Evolutionary conservation across 2,797 vertebrate genomes (phyloP).

Genomic region (Heteromormyrus szaboi): DNA sequence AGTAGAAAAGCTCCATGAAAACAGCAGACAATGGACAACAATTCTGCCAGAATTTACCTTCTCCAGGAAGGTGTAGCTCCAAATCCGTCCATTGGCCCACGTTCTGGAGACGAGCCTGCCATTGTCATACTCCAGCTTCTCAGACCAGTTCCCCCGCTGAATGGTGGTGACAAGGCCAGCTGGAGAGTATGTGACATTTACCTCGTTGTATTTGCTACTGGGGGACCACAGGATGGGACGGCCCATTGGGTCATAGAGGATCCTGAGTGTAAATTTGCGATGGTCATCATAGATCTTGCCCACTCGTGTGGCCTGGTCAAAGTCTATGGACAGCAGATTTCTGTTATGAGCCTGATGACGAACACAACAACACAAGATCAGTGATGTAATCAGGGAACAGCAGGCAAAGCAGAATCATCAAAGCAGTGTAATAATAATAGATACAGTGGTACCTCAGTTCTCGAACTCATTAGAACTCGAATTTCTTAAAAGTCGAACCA

Average conservation of each 20-base stretch:
- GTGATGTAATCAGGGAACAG: background rate
- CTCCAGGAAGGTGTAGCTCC: slow-evolving; percentile 96
- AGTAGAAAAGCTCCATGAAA: background rate
- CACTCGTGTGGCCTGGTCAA: slow-evolving; percentile 82
- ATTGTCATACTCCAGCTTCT: slow-evolving; percentile 90
- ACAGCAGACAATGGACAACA: background rate
- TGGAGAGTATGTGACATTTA: slow-evolving; percentile 86
- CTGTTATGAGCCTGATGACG: slow-evolving; percentile 84
- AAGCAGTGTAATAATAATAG: background rate
- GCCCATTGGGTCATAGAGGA: slow-evolving; percentile 84
- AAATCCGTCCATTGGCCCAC: slow-evolving; percentile 97
- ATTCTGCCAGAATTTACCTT: slow-evolving; percentile 60
- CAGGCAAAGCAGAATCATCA: background rate
- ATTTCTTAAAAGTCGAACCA: too few relatives aligned
- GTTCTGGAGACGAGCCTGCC: slow-evolving; percentile 85
- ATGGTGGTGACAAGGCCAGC: slow-evolving; percentile 82
- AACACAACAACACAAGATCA: slow-evolving; percentile 34
- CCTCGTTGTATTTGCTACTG: slow-evolving; percentile 91
- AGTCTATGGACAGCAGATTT: slow-evolving; percentile 96
- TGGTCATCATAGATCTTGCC: slow-evolving; percentile 98
- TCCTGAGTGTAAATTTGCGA: slow-evolving; percentile 94
- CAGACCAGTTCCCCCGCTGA: slow-evolving; percentile 91
- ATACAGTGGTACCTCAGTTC: too few relatives aligned
- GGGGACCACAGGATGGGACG: slow-evolving; percentile 89
- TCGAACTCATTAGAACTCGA: too few relatives aligned